phyloP scores from a whole-genome alignment of 2,113 vertebrate genomes.

The Misgurnus mizolepis region DNA sequence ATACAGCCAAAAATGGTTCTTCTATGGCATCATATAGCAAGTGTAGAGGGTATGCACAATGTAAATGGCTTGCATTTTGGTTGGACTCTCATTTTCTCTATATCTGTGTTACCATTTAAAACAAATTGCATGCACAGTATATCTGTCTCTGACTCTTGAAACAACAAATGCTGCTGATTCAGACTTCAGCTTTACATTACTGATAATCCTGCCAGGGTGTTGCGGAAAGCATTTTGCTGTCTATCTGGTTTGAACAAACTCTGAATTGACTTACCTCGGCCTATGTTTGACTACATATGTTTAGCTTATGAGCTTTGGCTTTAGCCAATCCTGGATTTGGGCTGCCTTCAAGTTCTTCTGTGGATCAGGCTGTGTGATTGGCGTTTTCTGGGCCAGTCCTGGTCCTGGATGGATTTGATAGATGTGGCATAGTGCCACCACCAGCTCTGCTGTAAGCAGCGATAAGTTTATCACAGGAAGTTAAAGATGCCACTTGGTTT shows the following conservation, averaged over 20 bases:
- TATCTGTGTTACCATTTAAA: background rate
- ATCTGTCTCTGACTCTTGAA: background rate
- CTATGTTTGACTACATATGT: constrained; percentile 15
- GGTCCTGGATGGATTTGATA: constrained; percentile 14
- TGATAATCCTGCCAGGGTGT: constrained; percentile 5
- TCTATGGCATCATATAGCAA: too few relatives aligned
- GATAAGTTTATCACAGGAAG: constrained; percentile 26
- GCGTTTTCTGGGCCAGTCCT: constrained; percentile 16
- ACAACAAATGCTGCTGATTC: constrained; percentile 32
- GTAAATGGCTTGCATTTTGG: background rate
- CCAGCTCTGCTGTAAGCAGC: constrained; percentile 3
- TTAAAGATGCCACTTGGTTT: constrained; percentile 24
- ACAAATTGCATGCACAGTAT: background rate
- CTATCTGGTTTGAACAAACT: constrained; percentile 17
- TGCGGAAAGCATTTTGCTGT: constrained; percentile 6
- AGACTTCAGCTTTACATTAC: constrained; percentile 20
- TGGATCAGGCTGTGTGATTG: background rate
- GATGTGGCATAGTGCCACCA: constrained; percentile 15
- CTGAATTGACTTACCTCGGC: background rate
- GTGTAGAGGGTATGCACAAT: background rate
- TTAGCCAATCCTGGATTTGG: constrained; percentile 11
- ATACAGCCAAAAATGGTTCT: too few relatives aligned
- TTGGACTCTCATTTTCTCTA: background rate
- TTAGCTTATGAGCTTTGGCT: background rate
- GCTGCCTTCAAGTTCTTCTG: constrained; percentile 6